Base-by-base conservation (phyloP, 2,888 invertebrate species). In the Hypselothyrea guttata region DNA sequence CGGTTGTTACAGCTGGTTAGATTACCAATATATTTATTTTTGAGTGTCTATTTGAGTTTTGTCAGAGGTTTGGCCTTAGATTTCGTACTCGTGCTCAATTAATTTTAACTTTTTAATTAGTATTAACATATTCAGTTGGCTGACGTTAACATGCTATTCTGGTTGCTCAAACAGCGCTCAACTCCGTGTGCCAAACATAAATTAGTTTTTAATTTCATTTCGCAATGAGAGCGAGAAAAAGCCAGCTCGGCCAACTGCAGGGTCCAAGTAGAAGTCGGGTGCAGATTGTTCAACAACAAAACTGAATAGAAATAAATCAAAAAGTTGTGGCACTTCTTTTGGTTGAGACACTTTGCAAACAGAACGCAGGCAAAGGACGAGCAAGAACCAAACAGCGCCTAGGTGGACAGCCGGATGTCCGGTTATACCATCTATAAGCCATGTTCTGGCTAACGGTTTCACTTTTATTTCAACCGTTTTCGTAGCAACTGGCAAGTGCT, bases 191-290 rank as follows among this genome's bases (percentile, higher is more conserved):
- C 13, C 27, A 58, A 71, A 56, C 48, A 52, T 38, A 71, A 77
- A 67, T 64, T 75, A 59, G 71, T 78, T 75, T 78, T 67, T 75
- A 61, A 75, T 66, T 71, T 64, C 30, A 67, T 66, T 75, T 52
- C 1, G 33, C 57, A 56, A 52, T 51, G 52, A n/a, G 58, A 12
- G 34, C 8, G 44, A 40, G 27, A 16, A 11, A 31, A 8, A 42
- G 15, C 7, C 30, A 31, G 1, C n/a, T n/a, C n/a, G n/a, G n/a
- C 37, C 22, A 13, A 40, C 22, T 22, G 5, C 22, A 22, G 22
- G 22, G 22, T 22, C 22, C 22, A 5, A 18, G 27, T 35, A 11
- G 18, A 37, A 51, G 16, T 38, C 51, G 12, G 31, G 22, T 52
- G 62, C 73, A 72, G 51, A 62, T 72, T 72, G 62, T 62, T 52